A percentile compares a stretch with the other conserved stretches of the same genome.
These are phyloP conservation scores for Leptopterna dolabrata DNA, from an alignment of 2,888 invertebrate genomes.

Conservation along the genomic window DNA sequence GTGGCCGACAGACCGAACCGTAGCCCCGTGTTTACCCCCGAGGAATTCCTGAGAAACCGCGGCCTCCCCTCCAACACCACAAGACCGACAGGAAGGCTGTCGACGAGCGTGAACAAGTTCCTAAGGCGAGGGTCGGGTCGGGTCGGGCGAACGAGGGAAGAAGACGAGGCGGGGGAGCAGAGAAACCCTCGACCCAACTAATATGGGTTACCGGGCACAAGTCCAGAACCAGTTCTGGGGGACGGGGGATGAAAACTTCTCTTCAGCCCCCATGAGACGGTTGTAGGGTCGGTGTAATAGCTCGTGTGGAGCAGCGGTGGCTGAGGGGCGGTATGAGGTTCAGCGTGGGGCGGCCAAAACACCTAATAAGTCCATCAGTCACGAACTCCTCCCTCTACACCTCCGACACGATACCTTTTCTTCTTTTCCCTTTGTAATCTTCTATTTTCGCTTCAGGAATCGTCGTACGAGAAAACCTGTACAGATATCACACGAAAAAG, in stretches of 20 bases:
- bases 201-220: conserved; percentile 26
- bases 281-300: conserved; percentile 7
- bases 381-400: background rate
- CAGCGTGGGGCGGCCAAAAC: conserved; percentile 14
- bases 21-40: background rate
- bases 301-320: background rate
- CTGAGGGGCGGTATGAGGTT: background rate
- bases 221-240: background rate
- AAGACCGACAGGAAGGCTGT: background rate
- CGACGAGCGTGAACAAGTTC: background rate
- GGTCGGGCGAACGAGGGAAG: background rate
- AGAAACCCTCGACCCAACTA: background rate
- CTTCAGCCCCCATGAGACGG: background rate
- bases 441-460: background rate
- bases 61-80: too few species aligned
- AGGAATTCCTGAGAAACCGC: background rate
- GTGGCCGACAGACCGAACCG: background rate
- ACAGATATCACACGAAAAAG: too few species aligned
- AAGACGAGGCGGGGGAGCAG: background rate
- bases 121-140: background rate
- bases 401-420: background rate
- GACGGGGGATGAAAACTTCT: background rate
- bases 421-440: background rate
- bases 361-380: conserved; percentile 31
- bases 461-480: too few species aligned